A percentile compares a stretch with the other conserved stretches of the same genome.
Evolutionary conservation across 2,888 invertebrate genomes (phyloP).

Genomic region (Cordilura impudica): DNA sequence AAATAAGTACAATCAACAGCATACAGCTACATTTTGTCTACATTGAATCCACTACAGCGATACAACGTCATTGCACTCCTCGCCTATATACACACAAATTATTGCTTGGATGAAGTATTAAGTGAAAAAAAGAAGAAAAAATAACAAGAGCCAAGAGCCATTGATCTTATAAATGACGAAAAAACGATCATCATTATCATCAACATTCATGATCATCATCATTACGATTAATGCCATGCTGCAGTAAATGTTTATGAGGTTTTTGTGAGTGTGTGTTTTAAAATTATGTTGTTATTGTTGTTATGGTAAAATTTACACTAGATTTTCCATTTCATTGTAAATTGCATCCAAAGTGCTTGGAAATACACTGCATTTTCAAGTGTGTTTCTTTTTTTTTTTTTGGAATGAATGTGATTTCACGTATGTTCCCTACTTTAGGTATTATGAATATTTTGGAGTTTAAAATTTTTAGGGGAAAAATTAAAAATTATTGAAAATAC

Average conservation of each 20-base stretch:
- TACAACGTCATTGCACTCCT: conserved; percentile 51
- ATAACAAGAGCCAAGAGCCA: conserved; percentile 30
- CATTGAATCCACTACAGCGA: not conserved
- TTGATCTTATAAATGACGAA: conserved; percentile 43
- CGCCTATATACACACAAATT: conserved; percentile 42
- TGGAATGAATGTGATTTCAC: not conserved
- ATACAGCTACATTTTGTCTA: not conserved
- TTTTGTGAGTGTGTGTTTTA: not conserved
- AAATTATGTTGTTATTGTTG: conserved; percentile 32
- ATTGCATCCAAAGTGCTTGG: conserved; percentile 6
- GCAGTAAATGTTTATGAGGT: not conserved
- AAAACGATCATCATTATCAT: conserved; percentile 43
- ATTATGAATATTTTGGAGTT: no score
- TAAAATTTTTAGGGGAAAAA: no score
- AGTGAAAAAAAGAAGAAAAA: not conserved
- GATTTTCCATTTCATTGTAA: conserved; percentile 58
- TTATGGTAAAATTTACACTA: conserved; percentile 41
- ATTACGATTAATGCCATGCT: conserved; percentile 1
- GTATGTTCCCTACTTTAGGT: no score
- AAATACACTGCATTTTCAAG: conserved; percentile 2
- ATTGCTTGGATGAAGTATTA: not conserved
- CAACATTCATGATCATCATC: conserved; percentile 8
- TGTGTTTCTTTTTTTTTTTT: no score
- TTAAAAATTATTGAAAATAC: no score
- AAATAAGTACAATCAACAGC: not conserved